These are phyloP conservation scores for Triplophysa bombifrons DNA, from an alignment of 2,797 vertebrate species.

Conservation along the genomic window DNA sequence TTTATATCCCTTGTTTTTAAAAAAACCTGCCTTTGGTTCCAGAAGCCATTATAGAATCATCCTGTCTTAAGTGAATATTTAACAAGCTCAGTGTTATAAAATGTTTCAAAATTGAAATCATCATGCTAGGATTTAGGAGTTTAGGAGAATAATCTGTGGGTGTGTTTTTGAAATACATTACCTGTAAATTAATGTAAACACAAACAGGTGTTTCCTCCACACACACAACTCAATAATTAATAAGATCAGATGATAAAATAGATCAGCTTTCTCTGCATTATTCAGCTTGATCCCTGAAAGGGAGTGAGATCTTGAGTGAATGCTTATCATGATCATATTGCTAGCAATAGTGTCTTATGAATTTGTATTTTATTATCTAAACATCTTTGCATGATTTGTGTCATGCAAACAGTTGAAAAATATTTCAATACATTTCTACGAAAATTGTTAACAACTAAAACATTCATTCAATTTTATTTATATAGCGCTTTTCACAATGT, in stretches of 20 bases:
- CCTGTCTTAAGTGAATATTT: too few relatives aligned
- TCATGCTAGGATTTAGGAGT: too few relatives aligned
- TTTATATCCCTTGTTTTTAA: too few relatives aligned
- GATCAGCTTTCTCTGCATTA: constrained; percentile 50
- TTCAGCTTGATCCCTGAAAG: constrained; percentile 32
- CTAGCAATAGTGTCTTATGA: neutral
- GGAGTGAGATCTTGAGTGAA: constrained; percentile 14
- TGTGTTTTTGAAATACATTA: too few relatives aligned
- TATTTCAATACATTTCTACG: neutral
- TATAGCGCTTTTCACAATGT: too few relatives aligned
- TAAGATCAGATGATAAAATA: constrained; percentile 45
- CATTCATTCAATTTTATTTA: neutral
- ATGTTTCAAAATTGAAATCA: too few relatives aligned
- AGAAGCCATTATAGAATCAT: too few relatives aligned
- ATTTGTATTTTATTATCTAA: constrained; percentile 1
- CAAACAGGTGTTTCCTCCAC: neutral
- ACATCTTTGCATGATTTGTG: too few relatives aligned
- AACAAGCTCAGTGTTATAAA: too few relatives aligned
- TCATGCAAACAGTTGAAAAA: too few relatives aligned
- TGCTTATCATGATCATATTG: neutral
- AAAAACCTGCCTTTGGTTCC: too few relatives aligned
- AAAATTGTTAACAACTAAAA: neutral
- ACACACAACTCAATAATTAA: constrained; percentile 45
- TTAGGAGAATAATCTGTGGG: too few relatives aligned
- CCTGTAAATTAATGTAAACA: neutral